Percentiles rank a stretch among this genome's conserved stretches.
These are phyloP conservation scores for Macrosiphum euphorbiae DNA, from an alignment of 2,888 invertebrate species.

Conservation along the genomic window DNA sequence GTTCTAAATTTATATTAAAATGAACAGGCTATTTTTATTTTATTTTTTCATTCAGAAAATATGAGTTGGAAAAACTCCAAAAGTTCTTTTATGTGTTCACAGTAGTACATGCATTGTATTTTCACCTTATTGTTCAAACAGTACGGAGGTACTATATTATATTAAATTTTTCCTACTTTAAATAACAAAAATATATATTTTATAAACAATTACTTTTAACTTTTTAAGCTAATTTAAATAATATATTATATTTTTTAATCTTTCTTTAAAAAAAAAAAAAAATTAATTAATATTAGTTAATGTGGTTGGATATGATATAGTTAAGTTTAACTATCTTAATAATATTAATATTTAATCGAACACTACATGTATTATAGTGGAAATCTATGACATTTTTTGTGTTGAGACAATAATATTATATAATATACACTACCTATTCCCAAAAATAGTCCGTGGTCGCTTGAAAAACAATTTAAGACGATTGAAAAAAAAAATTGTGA, in stretches of 20 bases:
- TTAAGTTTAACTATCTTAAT: background rate
- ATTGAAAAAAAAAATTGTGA: background rate
- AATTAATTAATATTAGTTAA: background rate
- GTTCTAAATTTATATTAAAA: slow-evolving; percentile 11
- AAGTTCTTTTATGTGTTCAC: background rate
- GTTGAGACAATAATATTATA: background rate
- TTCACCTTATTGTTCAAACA: slow-evolving; percentile 1
- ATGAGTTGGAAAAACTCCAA: background rate
- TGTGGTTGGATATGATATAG: background rate
- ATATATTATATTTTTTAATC: background rate
- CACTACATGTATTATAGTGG: background rate
- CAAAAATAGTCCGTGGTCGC: background rate
- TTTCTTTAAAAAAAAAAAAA: background rate
- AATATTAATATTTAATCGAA: background rate
- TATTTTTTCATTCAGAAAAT: background rate
- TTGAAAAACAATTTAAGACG: background rate
- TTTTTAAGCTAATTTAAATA: background rate
- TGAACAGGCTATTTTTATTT: background rate
- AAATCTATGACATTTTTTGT: background rate
- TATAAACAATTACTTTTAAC: background rate
- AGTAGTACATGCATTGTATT: background rate
- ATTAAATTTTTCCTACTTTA: slow-evolving; percentile 1
- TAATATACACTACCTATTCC: background rate
- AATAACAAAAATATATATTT: background rate
- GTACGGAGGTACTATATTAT: background rate